Evolutionary conservation across 2,797 vertebrate genomes (phyloP).

Genomic region (Sorex maritimensis): DNA sequence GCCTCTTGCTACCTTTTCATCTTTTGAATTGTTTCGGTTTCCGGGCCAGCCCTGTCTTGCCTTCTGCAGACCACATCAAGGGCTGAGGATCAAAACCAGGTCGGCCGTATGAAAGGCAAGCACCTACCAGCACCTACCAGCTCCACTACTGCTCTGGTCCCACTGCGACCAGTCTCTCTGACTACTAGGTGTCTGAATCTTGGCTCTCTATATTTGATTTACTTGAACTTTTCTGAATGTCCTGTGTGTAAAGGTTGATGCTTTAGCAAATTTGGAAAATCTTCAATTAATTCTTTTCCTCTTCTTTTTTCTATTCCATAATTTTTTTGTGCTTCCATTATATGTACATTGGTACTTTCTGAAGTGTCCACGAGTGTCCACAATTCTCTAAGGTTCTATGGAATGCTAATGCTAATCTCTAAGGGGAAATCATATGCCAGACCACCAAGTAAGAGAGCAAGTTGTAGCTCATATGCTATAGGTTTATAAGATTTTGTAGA

Average conservation of each 20-base stretch:
- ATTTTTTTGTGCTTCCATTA: background rate
- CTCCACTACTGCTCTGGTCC: background rate
- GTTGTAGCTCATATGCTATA: background rate
- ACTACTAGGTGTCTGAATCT: background rate
- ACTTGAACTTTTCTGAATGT: background rate
- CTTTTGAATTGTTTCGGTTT: too few species aligned
- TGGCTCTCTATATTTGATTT: background rate
- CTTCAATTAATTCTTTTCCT: background rate
- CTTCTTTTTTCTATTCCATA: background rate
- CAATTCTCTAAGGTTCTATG: background rate
- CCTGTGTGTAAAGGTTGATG: background rate
- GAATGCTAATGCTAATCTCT: background rate
- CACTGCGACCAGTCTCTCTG: background rate
- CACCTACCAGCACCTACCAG: too few species aligned
- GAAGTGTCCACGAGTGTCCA: background rate
- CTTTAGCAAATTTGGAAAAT: background rate
- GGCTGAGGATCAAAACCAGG: too few species aligned
- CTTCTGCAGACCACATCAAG: too few species aligned
- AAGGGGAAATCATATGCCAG: background rate
- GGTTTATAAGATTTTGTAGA: background rate
- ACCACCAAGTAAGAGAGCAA: background rate
- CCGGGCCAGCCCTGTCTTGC: too few species aligned
- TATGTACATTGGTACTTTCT: background rate
- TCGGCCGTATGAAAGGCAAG: too few species aligned
- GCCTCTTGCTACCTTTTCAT: too few species aligned